Conservation (phyloP, 2,888 invertebrate species). For the Tortricodes alternella region DNA sequence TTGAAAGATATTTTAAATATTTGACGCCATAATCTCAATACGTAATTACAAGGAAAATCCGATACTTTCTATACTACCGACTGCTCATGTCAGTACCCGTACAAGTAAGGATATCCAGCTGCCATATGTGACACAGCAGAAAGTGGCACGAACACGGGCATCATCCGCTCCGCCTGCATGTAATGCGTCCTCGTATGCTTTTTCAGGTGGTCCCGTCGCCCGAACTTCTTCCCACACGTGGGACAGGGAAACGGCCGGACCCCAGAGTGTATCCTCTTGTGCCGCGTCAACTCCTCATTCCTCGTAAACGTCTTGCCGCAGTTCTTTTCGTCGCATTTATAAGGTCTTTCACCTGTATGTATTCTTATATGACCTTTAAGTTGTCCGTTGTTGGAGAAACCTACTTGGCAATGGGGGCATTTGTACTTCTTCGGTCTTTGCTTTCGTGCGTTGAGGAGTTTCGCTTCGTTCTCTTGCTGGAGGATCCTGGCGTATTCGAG, state of each 20-base stretch:
- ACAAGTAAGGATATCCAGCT: conserved; percentile 75
- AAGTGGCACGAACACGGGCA: conserved; percentile 84
- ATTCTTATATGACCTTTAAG: conserved; percentile 95
- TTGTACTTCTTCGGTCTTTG: conserved; percentile 95
- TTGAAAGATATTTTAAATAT: too few species aligned
- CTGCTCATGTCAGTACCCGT: conserved; percentile 72
- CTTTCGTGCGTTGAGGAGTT: conserved; percentile 86
- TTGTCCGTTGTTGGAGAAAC: conserved; percentile 97
- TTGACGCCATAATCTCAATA: too few species aligned
- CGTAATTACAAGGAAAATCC: neutral
- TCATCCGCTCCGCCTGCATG: conserved; percentile 83
- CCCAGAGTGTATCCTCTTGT: conserved; percentile 94
- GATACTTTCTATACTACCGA: neutral
- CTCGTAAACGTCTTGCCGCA: conserved; percentile 96
- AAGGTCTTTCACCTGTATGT: conserved; percentile 95
- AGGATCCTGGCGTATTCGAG: conserved; percentile 87
- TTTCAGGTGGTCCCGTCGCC: conserved; percentile 96
- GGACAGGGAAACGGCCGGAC: conserved; percentile 92
- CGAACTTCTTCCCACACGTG: conserved; percentile 95
- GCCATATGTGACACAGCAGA: conserved; percentile 73
- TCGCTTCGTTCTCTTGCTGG: conserved; percentile 87
- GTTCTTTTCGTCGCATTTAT: conserved; percentile 91
- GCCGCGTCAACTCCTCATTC: conserved; percentile 95
- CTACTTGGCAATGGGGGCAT: conserved; percentile 94
- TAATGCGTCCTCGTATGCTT: conserved; percentile 95